A percentile compares a stretch with the other conserved stretches of the same genome.
These are phyloP conservation scores for Alcis repandata DNA, from an alignment of 2,888 invertebrate species.

Conservation along the genomic window DNA sequence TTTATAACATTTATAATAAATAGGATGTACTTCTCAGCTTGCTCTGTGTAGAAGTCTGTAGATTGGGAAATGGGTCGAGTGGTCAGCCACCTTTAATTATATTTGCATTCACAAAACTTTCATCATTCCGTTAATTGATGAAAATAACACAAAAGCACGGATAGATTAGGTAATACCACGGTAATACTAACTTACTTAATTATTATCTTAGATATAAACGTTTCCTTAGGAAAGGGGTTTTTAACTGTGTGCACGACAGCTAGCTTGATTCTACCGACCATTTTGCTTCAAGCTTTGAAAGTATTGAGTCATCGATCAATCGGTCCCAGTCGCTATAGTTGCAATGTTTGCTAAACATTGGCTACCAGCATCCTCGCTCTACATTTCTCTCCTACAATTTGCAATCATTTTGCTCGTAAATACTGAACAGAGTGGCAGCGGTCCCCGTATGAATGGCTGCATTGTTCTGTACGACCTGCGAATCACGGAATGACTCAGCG, in stretches of 20 bases:
- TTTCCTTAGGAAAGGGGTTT: too few species aligned
- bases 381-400: constrained; percentile 27
- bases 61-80: constrained; percentile 35
- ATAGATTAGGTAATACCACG: not conserved
- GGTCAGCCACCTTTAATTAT: not conserved
- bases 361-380: constrained; percentile 20
- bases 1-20: too few species aligned
- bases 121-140: constrained; percentile 4
- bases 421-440: constrained; percentile 31
- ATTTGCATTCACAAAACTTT: constrained; percentile 13
- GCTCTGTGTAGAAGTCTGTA: constrained; percentile 26
- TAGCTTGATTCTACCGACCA: not conserved
- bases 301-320: constrained; percentile 11
- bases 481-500: constrained; percentile 49
- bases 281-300: not conserved
- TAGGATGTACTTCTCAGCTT: too few species aligned
- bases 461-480: constrained; percentile 46
- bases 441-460: constrained; percentile 43
- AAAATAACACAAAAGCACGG: constrained; percentile 2
- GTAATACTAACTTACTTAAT: too few species aligned
- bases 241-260: too few species aligned
- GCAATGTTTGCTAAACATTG: constrained; percentile 20
- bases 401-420: constrained; percentile 35
- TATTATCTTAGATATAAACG: too few species aligned
- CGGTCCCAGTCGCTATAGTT: not conserved